Conservation (phyloP, 2,113 vertebrate species). For the Melanostigma gelatinosum region DNA sequence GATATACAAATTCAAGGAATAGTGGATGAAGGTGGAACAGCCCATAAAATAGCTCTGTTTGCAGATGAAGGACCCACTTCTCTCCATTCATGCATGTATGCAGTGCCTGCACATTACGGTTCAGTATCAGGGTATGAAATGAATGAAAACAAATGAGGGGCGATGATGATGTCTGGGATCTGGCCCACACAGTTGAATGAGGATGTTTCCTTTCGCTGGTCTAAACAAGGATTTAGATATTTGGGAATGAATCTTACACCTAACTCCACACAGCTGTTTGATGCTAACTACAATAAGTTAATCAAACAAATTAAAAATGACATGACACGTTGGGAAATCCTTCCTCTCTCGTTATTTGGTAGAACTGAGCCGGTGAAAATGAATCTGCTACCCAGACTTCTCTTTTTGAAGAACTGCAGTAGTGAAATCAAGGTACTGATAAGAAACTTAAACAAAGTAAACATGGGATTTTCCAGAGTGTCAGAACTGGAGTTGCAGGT, state of each 20-base stretch:
- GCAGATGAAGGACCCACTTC: neutral
- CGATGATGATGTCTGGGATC: neutral
- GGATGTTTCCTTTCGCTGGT: neutral
- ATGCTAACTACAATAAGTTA: slow-evolving; percentile 2
- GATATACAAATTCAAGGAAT: neutral
- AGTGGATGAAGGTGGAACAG: neutral
- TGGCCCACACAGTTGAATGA: neutral
- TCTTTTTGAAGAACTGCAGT: neutral
- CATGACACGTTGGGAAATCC: neutral
- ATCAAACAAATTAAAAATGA: slow-evolving; percentile 16
- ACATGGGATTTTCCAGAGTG: too few species aligned
- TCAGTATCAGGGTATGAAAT: neutral
- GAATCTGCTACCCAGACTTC: neutral
- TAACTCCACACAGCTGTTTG: neutral
- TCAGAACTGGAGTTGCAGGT: too few species aligned
- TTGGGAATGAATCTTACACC: neutral
- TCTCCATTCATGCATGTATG: neutral
- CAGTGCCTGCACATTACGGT: neutral
- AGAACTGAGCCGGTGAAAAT: neutral
- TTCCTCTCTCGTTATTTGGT: neutral
- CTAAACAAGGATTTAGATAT: slow-evolving; percentile 10
- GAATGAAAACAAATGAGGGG: neutral
- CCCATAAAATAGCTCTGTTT: neutral
- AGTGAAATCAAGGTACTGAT: too few species aligned
- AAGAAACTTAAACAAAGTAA: too few species aligned